Percentiles rank a stretch among this genome's conserved stretches.
Evolutionary conservation across 2,888 invertebrate species (phyloP).

Genomic region (Cynaeus angustus): DNA sequence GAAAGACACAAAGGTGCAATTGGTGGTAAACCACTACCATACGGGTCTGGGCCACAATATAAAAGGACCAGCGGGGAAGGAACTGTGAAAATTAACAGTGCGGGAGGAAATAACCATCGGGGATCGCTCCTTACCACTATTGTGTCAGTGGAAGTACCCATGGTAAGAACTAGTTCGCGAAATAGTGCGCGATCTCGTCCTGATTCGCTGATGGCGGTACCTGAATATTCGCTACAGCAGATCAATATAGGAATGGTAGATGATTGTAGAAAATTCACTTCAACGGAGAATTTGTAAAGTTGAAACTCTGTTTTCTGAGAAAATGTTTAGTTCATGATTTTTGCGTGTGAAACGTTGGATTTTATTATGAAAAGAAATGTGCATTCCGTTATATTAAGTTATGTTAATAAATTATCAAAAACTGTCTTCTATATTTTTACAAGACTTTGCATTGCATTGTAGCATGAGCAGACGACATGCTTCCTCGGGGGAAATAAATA

Average conservation of each 20-base stretch:
- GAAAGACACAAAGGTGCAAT: slow-evolving; percentile 71
- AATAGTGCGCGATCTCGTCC: slow-evolving; percentile 61
- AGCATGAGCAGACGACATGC: too few relatives aligned
- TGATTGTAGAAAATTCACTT: slow-evolving; percentile 60
- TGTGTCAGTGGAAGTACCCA: slow-evolving; percentile 69
- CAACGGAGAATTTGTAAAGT: slow-evolving; percentile 64
- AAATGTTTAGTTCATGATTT: background rate
- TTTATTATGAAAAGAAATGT: too few relatives aligned
- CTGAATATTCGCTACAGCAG: slow-evolving; percentile 63
- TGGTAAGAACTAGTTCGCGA: slow-evolving; percentile 63
- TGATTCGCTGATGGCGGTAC: slow-evolving; percentile 62
- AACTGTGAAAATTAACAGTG: slow-evolving; percentile 58
- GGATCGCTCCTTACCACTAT: slow-evolving; percentile 69
- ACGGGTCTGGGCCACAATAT: slow-evolving; percentile 67
- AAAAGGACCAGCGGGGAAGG: slow-evolving; percentile 58
- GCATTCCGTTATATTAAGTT: too few relatives aligned
- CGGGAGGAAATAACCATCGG: slow-evolving; percentile 63
- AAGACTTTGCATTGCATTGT: too few relatives aligned
- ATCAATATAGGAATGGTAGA: slow-evolving; percentile 59
- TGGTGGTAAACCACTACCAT: slow-evolving; percentile 69
- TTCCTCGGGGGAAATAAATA: too few relatives aligned
- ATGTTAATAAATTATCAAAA: too few relatives aligned
- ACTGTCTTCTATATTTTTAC: too few relatives aligned
- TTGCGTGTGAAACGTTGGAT: background rate
- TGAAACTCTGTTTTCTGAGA: background rate